These are phyloP conservation scores for Ametastegia equiseti DNA, from an alignment of 2,888 invertebrate species.

Conservation along the genomic window DNA sequence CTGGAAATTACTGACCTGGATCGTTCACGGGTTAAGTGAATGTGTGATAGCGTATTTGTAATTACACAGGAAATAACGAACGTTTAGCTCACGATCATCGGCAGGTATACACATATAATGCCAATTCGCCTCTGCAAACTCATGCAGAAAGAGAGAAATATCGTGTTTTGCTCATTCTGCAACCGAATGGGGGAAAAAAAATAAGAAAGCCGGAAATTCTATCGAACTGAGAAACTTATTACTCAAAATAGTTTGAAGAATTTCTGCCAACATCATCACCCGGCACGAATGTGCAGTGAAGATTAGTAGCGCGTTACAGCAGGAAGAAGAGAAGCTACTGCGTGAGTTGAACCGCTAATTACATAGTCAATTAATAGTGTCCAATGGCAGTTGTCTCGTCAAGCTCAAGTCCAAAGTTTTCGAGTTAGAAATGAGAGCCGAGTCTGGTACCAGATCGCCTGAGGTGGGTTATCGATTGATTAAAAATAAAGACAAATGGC, in stretches of 20 bases:
- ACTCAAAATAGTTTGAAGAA: neutral
- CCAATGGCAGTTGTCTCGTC: constrained; percentile 34
- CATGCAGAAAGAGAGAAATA: too few species aligned
- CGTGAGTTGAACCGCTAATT: constrained; percentile 6
- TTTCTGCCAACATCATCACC: neutral
- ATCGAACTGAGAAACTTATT: neutral
- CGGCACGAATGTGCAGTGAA: neutral
- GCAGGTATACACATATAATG: neutral
- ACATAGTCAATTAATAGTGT: constrained; percentile 29
- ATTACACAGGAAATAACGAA: constrained; percentile 50
- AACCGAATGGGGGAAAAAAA: neutral
- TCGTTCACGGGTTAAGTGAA: constrained; percentile 55
- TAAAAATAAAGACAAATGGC: neutral
- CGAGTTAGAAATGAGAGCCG: too few species aligned
- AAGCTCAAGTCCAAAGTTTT: neutral
- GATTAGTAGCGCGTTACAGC: constrained; percentile 24
- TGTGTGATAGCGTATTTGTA: constrained; percentile 53
- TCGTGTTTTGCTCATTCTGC: too few species aligned
- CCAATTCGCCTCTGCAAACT: too few species aligned
- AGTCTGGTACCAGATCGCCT: too few species aligned
- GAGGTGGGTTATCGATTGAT: neutral
- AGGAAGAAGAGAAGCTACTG: neutral
- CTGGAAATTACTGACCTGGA: constrained; percentile 56
- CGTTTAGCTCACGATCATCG: neutral
- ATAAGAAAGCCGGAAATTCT: neutral